phyloP scores from a whole-genome alignment of 2,113 vertebrate species.

The Channa maculata region DNA sequence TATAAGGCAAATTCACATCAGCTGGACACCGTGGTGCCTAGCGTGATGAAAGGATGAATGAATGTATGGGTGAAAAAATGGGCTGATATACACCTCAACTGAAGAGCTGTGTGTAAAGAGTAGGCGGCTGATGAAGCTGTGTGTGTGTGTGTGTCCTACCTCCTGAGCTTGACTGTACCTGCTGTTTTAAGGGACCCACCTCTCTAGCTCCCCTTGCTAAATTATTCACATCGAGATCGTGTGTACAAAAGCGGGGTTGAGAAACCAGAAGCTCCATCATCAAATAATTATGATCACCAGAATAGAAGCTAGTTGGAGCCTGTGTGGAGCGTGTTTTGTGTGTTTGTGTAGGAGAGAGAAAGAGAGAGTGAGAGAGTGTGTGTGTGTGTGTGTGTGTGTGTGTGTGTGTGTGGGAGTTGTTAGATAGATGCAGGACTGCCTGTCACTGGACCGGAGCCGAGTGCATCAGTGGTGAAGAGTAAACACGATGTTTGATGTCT shows the following conservation, averaged over 20 bases:
- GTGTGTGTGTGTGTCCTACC: slow-evolving; percentile 23
- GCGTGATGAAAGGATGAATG: slow-evolving; percentile 12
- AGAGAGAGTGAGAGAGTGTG: slow-evolving; percentile 3
- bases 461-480: slow-evolving; percentile 29
- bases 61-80: slow-evolving; percentile 26
- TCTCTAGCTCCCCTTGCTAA: slow-evolving; percentile 60
- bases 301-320: slow-evolving; percentile 58
- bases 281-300: slow-evolving; percentile 81
- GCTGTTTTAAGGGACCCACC: slow-evolving; percentile 69
- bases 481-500: slow-evolving; percentile 45
- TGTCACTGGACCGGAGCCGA: slow-evolving; percentile 40
- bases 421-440: slow-evolving; percentile 41
- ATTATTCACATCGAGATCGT: slow-evolving; percentile 79
- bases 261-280: slow-evolving; percentile 81
- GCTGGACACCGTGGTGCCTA: slow-evolving; percentile 3
- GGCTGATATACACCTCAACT: slow-evolving; percentile 9
- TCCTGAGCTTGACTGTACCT: slow-evolving; percentile 52
- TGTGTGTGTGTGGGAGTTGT: slow-evolving; percentile 46
- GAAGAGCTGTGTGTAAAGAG: slow-evolving; percentile 30
- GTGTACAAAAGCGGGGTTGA: slow-evolving; percentile 68
- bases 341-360: slow-evolving; percentile 22
- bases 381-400: not conserved
- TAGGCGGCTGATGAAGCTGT: slow-evolving; percentile 41
- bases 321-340: slow-evolving; percentile 16
- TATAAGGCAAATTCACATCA: slow-evolving; percentile 19